phyloP scores from a whole-genome alignment of 1,140 invertebrate species.

The Ctenoplectra terminalis region DNA sequence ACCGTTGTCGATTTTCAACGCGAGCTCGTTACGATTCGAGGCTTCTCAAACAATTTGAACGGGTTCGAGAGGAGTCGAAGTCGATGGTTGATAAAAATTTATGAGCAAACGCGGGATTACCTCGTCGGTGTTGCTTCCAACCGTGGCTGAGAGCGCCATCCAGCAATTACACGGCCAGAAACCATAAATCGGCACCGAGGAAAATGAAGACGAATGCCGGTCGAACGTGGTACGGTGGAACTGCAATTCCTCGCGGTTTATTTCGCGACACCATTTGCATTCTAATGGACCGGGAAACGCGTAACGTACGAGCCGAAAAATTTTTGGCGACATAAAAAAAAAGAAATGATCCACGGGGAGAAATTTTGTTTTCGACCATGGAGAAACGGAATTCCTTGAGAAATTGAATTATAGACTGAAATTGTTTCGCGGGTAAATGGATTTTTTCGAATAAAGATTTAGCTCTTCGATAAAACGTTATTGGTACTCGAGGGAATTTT shows the following conservation, averaged over 20 bases:
- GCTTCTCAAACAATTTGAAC: neutral
- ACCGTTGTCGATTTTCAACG: neutral
- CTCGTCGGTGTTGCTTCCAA: neutral
- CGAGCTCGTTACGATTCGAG: neutral
- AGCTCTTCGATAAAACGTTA: neutral
- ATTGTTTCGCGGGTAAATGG: neutral
- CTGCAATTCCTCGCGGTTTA: neutral
- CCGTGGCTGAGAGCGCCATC: neutral
- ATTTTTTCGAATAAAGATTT: neutral
- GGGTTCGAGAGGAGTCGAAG: neutral
- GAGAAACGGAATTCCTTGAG: neutral
- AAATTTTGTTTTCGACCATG: neutral
- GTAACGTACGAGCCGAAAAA: no score
- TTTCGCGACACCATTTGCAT: slow-evolving; percentile 14
- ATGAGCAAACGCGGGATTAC: slow-evolving; percentile 19
- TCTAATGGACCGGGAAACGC: neutral
- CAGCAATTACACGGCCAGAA: slow-evolving; percentile 27
- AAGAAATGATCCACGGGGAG: no score
- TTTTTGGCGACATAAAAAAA: no score
- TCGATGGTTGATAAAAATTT: slow-evolving; percentile 44
- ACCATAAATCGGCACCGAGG: slow-evolving; percentile 27
- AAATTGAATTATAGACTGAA: neutral
- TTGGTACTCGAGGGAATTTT: neutral
- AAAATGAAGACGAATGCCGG: slow-evolving; percentile 46
- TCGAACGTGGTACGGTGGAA: neutral